These are phyloP conservation scores for Chlorops oryzae DNA, from an alignment of 1,140 invertebrate genomes.

Conservation along the genomic window DNA sequence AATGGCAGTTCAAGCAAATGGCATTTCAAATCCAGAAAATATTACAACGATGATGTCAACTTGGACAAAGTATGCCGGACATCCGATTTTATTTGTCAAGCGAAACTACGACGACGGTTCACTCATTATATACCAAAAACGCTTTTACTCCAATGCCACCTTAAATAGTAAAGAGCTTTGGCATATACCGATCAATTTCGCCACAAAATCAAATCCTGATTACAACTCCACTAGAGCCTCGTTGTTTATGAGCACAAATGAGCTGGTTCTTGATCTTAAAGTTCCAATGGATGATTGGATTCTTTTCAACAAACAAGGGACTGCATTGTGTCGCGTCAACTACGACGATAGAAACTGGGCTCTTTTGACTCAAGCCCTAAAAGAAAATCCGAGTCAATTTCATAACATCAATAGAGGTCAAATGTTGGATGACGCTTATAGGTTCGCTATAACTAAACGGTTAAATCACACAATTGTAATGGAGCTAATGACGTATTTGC, in stretches of 20 bases:
- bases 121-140: conserved; percentile 47
- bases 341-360: conserved; percentile 53
- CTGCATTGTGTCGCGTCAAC: conserved; percentile 60
- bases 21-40: conserved; percentile 20
- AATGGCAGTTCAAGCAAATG: conserved; percentile 48
- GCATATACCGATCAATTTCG: conserved; percentile 27
- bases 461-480: conserved; percentile 48
- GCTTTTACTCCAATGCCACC: conserved; percentile 32
- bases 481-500: conserved; percentile 53
- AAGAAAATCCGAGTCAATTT: conserved; percentile 50
- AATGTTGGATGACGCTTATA: conserved; percentile 68
- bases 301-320: conserved; percentile 57
- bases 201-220: background rate
- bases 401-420: conserved; percentile 67
- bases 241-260: conserved; percentile 12
- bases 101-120: conserved; percentile 46
- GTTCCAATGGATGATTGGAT: conserved; percentile 50
- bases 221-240: background rate
- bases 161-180: conserved; percentile 12
- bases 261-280: conserved; percentile 23
- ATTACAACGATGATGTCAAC: conserved; percentile 54
- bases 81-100: conserved; percentile 57
- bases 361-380: conserved; percentile 46
- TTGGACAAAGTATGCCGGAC: conserved; percentile 64
- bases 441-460: conserved; percentile 56